Percentiles rank a stretch among this genome's conserved stretches.
Evolutionary conservation across 1,140 invertebrate species (phyloP).

Genomic region (Heliconius congener): DNA sequence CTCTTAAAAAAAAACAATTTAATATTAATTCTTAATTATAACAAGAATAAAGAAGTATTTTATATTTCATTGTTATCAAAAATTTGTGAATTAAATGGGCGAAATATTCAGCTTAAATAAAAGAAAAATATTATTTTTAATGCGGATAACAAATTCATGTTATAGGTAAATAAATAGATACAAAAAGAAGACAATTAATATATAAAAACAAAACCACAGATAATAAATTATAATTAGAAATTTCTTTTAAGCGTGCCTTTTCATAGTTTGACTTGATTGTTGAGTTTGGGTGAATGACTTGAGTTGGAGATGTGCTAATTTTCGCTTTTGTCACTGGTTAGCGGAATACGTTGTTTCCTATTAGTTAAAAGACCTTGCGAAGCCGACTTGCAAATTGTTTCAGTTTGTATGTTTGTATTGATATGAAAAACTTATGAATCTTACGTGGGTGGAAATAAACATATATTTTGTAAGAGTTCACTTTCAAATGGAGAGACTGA

Average conservation of each 20-base stretch:
- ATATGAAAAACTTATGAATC: constrained; percentile 39
- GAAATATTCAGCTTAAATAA: neutral
- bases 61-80: neutral
- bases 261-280: neutral
- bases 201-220: neutral
- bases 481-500: neutral
- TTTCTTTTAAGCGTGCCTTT: neutral
- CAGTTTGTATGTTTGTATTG: constrained; percentile 32
- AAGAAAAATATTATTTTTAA: too few species aligned
- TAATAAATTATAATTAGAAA: neutral
- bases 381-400: constrained; percentile 47
- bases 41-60: too few species aligned
- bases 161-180: neutral
- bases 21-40: neutral
- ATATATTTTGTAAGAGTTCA: neutral
- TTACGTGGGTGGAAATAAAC: constrained; percentile 5
- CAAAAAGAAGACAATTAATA: neutral
- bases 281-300: constrained; percentile 60
- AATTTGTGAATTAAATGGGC: neutral
- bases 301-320: constrained; percentile 69
- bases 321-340: constrained; percentile 62
- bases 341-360: constrained; percentile 48
- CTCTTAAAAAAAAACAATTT: neutral
- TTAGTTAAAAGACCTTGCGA: constrained; percentile 53
- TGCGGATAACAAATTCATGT: neutral